phyloP scores from a whole-genome alignment of 2,797 vertebrate genomes.

The Sebastes steindachneri region DNA sequence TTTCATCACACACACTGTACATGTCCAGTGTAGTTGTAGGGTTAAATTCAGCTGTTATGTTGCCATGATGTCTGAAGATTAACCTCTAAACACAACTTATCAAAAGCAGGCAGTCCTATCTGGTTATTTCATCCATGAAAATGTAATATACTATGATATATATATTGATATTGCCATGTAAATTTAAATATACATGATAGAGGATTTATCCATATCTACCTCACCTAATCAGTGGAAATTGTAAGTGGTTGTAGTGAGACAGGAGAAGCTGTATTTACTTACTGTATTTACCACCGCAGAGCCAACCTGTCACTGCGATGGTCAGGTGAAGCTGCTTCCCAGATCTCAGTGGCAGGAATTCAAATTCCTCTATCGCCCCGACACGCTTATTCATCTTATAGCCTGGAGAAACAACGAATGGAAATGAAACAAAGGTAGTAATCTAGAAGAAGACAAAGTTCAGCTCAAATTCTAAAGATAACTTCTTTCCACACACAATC shows the following conservation, averaged over 20 bases:
- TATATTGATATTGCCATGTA: background rate
- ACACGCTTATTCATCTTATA: constrained; percentile 99
- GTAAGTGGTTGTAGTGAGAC: background rate
- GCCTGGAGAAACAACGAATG: constrained; percentile 76
- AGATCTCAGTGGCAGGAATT: constrained; percentile 91
- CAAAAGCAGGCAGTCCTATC: background rate
- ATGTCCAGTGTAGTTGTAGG: background rate
- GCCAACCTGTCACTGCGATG: constrained; percentile 95
- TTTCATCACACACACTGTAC: background rate
- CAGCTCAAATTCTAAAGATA: background rate
- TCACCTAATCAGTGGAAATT: background rate
- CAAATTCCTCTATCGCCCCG: constrained; percentile 96
- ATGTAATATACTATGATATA: background rate
- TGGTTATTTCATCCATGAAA: background rate
- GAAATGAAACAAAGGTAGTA: background rate
- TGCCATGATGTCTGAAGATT: background rate
- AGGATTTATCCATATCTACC: background rate
- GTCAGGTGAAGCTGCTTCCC: constrained; percentile 93
- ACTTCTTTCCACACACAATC: background rate
- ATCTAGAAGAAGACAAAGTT: background rate
- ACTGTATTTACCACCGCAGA: constrained; percentile 95
- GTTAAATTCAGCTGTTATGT: background rate
- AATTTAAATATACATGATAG: background rate
- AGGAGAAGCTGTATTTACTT: constrained; percentile 54
- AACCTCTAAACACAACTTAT: background rate